A percentile compares a stretch with the other conserved stretches of the same genome.
phyloP scores from a whole-genome alignment of 2,888 invertebrate species.

The Tribolium freemani region DNA sequence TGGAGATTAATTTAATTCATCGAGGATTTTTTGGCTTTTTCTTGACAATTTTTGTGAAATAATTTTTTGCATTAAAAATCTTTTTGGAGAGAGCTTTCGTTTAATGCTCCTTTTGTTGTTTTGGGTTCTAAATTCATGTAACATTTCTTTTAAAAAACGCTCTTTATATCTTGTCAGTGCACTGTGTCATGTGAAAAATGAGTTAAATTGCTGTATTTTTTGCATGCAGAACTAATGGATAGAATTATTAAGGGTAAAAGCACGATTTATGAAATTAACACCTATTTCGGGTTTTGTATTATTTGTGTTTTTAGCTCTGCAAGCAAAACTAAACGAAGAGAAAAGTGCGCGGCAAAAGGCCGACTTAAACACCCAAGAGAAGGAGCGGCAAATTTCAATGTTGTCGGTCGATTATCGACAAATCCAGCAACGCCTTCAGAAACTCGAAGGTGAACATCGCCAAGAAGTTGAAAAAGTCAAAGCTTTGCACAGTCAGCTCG shows the following conservation, averaged over 20 bases:
- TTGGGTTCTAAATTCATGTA: too few relatives aligned
- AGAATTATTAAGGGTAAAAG: constrained; percentile 77
- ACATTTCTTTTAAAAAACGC: too few relatives aligned
- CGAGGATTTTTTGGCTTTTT: too few relatives aligned
- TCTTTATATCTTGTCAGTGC: too few relatives aligned
- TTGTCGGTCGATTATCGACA: constrained; percentile 95
- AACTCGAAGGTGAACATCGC: constrained; percentile 91
- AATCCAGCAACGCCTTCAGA: constrained; percentile 90
- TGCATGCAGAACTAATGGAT: constrained; percentile 78
- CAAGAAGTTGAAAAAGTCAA: constrained; percentile 90
- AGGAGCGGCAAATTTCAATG: constrained; percentile 95
- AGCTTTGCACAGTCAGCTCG: constrained; percentile 87
- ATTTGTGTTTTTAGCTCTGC: constrained; percentile 76
- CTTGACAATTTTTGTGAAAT: too few relatives aligned
- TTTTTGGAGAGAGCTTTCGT: too few relatives aligned
- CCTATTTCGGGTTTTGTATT: too few relatives aligned
- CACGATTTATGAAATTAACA: too few relatives aligned
- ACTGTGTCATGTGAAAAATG: not conserved
- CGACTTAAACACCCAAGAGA: constrained; percentile 90
- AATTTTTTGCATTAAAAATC: too few relatives aligned
- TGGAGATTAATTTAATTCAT: too few relatives aligned
- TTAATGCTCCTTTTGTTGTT: too few relatives aligned
- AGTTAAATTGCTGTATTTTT: constrained; percentile 62
- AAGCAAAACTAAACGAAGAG: constrained; percentile 93
- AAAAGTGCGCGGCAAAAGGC: constrained; percentile 88